Evolutionary conservation across 2,797 vertebrate species (phyloP), one percentile per base, ranked within the genome.

Genomic region (Poeciliopsis presidionis): DNA sequence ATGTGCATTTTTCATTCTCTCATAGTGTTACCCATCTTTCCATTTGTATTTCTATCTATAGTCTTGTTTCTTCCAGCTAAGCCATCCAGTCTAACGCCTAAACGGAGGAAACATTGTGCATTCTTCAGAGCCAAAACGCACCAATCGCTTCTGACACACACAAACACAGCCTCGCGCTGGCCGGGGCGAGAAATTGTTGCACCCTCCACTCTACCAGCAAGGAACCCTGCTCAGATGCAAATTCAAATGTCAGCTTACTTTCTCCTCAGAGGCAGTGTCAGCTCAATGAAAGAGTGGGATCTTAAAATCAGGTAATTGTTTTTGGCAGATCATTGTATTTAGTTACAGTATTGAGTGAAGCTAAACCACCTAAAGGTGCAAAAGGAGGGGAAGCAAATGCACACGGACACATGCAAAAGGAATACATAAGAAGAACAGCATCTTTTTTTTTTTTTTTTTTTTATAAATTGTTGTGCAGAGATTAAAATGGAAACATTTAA

Each of bases 141-240:
- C 72, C 87, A 18, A 94, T 93, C 69, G 18, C 71, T 91, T 86
- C 82, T 90, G 92, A 94, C 90, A 89, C 74, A 57, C 86, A 91
- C 73, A 84, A 75, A 92, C 85, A 84, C 83, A 80, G 74, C 14
- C 85, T 77, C 80, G 28, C 79, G 85, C 75, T 43, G 80, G 85
- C 86, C 75, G 78, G 43, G 70, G 67, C 13, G 69, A 84, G 79
- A 86, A 83, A 84, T 77, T 2, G 77, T 57, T 83, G 84, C 75
- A 84, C 78, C 84, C 82, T 88, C 81, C 78, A 59, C 87, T 88
- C 84, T 47, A 91, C 90, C 88, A 91, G 86, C 87, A 77, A 90
- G 74, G 75, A 80, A 74, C 81, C 69, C 84, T 55, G 79, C 87
- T 88, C 79, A 4, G 74, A 90, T 90, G 88, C 85, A 91, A 92